Evolutionary conservation across 2,888 invertebrate species (phyloP).

Genomic region (Mesorhabditis sp.): DNA sequence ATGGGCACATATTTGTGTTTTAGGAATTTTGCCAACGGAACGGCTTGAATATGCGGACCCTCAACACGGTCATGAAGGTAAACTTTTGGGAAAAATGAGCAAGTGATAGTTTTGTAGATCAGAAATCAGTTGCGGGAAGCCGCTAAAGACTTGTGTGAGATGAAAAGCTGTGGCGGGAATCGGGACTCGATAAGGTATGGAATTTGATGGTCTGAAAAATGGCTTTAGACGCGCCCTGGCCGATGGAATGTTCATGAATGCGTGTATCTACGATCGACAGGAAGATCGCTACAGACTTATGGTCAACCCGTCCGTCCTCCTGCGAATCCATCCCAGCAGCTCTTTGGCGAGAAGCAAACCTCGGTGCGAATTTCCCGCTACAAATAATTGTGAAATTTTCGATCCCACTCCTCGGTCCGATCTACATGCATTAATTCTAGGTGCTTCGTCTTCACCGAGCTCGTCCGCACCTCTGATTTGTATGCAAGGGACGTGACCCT

Average conservation of each 20-base stretch:
- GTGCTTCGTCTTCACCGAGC: slow-evolving; percentile 48
- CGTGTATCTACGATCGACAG: slow-evolving; percentile 44
- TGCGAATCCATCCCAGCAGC: slow-evolving; percentile 51
- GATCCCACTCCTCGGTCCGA: neutral
- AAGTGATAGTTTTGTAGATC: slow-evolving; percentile 21
- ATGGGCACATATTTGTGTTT: neutral
- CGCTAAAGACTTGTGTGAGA: slow-evolving; percentile 18
- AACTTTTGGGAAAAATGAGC: neutral
- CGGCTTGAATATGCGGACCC: slow-evolving; percentile 29
- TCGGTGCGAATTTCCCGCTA: neutral
- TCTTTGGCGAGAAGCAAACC: slow-evolving; percentile 24
- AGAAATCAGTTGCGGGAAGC: slow-evolving; percentile 39
- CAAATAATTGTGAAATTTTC: slow-evolving; percentile 4
- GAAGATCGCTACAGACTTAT: slow-evolving; percentile 42
- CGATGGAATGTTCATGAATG: slow-evolving; percentile 45
- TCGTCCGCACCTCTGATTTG: slow-evolving; percentile 46
- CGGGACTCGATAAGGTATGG: slow-evolving; percentile 24
- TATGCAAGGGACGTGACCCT: slow-evolving; percentile 45
- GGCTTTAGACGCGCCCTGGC: slow-evolving; percentile 43
- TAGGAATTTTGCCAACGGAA: slow-evolving; percentile 34
- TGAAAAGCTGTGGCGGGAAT: slow-evolving; percentile 31
- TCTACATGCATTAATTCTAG: slow-evolving; percentile 14
- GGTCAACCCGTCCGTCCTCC: slow-evolving; percentile 31
- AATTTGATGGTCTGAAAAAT: neutral
- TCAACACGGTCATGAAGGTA: slow-evolving; percentile 17